Conservation (phyloP, 1,140 invertebrate genomes). For the Tetragonula clypearis region DNA sequence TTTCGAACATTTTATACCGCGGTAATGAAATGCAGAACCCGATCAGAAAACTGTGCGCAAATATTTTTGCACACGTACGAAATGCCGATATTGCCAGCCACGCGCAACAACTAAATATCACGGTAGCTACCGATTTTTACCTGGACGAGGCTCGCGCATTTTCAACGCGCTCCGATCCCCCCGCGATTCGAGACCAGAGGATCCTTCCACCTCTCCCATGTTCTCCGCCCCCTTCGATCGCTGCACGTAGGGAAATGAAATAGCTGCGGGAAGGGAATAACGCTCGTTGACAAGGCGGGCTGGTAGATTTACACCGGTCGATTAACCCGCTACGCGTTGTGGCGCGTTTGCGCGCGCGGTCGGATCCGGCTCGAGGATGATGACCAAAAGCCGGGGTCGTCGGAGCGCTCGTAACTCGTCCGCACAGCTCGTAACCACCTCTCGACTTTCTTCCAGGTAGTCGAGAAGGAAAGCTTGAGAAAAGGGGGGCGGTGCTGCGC, state of each 20-base stretch:
- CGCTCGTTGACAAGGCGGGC: constrained; percentile 14
- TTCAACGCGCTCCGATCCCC: background rate
- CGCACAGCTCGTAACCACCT: background rate
- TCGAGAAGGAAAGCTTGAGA: background rate
- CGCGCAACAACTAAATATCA: background rate
- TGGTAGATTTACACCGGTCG: constrained; percentile 21
- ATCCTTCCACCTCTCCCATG: background rate
- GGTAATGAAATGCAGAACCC: background rate
- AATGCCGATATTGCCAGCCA: background rate
- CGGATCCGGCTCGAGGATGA: constrained; percentile 27
- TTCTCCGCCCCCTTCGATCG: background rate
- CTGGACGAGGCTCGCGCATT: background rate
- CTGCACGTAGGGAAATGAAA: background rate
- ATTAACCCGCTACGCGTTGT: constrained; percentile 29
- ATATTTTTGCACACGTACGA: background rate
- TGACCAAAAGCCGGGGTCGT: constrained; percentile 3
- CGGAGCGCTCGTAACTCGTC: constrained; percentile 45
- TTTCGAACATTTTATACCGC: background rate
- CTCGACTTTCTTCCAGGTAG: constrained; percentile 28
- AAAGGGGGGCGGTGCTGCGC: constrained; percentile 2
- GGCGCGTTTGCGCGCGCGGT: constrained; percentile 11
- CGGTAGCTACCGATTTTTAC: background rate
- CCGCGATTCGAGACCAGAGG: background rate
- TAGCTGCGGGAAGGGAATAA: background rate
- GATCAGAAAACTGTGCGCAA: background rate